Base-by-base conservation (phyloP, 1,140 invertebrate genomes). In the Chelonus insularis region DNA sequence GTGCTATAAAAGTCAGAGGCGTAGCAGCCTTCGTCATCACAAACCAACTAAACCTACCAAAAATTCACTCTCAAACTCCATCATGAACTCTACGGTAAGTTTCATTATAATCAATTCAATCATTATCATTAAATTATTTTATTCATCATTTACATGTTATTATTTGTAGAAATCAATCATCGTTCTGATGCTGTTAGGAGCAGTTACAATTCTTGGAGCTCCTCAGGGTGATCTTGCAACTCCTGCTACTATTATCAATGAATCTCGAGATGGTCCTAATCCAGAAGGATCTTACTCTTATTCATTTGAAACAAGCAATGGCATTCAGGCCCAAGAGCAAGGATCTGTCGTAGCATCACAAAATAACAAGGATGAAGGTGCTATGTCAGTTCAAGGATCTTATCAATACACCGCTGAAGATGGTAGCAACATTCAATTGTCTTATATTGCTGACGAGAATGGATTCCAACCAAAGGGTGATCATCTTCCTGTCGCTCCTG, bases 381-480 rank as follows among this genome's bases (percentile, higher is more conserved):
- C 82, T 1, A 73, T 87, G 1, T 76, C 75, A 0, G 87, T 87
- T 4, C 82, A 84, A 56, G 90, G 90, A 12, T 83, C 82, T 8
- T 89, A 87, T 82, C 84, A 82, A 59, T 92, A 87, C 75, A 77
- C 84, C 1, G 85, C 83, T 6, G 82, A 84, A n/a, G 88, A 91
- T 70, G 89, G 89, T 11, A 82, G 83, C 21, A 81, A 82, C 11
- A 84, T 87, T 55, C 82, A 83, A 1, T 76, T 90, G 8, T 86
- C 79, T 36, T 91, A 88, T 73, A 76, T 84, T 25, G 89, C 90
- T 43, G 88, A 91, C 72, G 89, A 91, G 73, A 88, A 89, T 57
- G 90, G 90, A 6, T 92, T 89, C 84, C 86, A 86, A 57, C 87
- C 89, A n/a, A 76, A 81, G 59, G 87, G 86, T 7, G 85, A 77